phyloP scores from a whole-genome alignment of 2,113 vertebrate genomes.

The Labeo rohita region DNA sequence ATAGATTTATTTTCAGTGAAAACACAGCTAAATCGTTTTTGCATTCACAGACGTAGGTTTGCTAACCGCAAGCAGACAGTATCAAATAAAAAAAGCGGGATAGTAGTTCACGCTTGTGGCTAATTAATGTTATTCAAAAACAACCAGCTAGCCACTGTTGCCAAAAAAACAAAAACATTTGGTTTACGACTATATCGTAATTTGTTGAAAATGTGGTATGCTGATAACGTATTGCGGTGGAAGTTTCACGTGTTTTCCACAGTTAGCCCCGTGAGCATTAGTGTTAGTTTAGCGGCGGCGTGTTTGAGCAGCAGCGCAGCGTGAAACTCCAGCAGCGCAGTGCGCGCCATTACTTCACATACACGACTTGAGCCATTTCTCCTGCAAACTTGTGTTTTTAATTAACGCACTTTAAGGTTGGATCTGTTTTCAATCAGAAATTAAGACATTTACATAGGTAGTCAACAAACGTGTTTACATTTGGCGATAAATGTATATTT shows the following conservation, averaged over 20 bases:
- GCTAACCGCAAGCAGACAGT: conserved; percentile 4
- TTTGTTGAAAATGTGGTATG: neutral
- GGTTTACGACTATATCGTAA: neutral
- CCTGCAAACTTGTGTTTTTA: conserved; percentile 3
- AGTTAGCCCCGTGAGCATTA: conserved; percentile 8
- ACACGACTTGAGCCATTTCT: neutral
- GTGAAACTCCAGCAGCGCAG: conserved; percentile 23
- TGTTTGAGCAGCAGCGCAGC: conserved; percentile 5
- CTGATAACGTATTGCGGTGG: neutral
- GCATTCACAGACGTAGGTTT: neutral
- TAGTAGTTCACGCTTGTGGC: neutral
- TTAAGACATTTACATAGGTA: neutral
- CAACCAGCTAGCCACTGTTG: neutral
- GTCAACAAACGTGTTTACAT: neutral
- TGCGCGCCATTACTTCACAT: conserved; percentile 31
- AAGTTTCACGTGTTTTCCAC: conserved; percentile 12
- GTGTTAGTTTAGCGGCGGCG: neutral
- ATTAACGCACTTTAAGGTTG: neutral
- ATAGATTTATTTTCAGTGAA: neutral
- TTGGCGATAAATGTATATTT: neutral
- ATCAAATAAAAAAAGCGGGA: conserved; percentile 41
- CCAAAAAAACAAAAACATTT: neutral
- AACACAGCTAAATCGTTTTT: too few species aligned
- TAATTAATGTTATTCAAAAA: neutral
- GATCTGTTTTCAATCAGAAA: neutral